Percentiles rank a stretch among this genome's conserved stretches.
Conservation (phyloP, 2,113 vertebrate genomes). For the Heloderma charlesbogerti region DNA sequence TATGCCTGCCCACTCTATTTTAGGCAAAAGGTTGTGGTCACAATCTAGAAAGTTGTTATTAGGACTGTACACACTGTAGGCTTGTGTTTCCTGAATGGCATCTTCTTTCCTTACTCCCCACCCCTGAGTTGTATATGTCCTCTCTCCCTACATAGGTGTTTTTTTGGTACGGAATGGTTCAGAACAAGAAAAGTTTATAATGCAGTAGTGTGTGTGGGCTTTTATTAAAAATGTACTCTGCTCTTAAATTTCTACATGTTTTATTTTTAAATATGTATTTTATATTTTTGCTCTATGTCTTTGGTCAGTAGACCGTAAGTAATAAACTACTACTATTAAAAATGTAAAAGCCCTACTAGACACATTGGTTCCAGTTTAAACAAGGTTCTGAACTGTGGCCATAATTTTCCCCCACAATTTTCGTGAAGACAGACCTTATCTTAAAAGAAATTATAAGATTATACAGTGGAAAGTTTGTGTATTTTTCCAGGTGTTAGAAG, state of each 20-base stretch:
- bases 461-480: background rate
- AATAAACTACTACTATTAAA: background rate
- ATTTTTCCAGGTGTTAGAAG: conserved; percentile 34
- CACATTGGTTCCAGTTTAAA: background rate
- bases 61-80: background rate
- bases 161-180: background rate
- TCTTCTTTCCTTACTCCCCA: background rate
- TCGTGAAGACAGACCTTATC: background rate
- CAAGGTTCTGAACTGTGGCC: background rate
- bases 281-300: too few relatives aligned
- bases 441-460: background rate
- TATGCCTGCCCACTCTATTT: background rate
- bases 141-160: background rate
- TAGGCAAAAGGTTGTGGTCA: background rate
- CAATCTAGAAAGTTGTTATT: background rate
- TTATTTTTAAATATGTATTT: too few relatives aligned
- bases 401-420: background rate
- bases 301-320: too few relatives aligned
- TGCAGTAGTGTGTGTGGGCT: background rate
- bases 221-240: too few relatives aligned
- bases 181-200: background rate
- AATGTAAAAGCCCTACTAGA: background rate
- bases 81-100: background rate
- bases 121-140: too few relatives aligned
- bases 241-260: too few relatives aligned